These are phyloP conservation scores for Drosophila erecta DNA, from an alignment of 1,140 invertebrate genomes.

Conservation along the genomic window DNA sequence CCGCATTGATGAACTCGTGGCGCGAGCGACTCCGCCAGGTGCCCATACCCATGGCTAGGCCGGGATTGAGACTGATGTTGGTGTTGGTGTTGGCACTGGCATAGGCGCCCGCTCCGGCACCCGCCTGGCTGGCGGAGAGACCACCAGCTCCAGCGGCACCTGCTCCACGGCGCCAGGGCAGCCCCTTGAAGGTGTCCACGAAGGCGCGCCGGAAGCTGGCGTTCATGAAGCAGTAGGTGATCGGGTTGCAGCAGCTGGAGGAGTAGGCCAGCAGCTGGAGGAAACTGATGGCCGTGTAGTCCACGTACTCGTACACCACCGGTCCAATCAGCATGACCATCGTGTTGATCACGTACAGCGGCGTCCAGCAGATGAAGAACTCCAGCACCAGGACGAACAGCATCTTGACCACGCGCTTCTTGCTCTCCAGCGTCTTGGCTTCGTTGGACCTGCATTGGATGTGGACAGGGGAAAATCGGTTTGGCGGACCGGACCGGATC, in stretches of 20 bases:
- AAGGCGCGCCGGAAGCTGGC: slow-evolving; percentile 92
- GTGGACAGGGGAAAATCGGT: background rate
- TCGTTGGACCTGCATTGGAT: slow-evolving; percentile 82
- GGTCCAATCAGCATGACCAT: slow-evolving; percentile 89
- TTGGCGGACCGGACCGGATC: too few relatives aligned
- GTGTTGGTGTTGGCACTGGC: slow-evolving; percentile 18
- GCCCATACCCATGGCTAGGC: slow-evolving; percentile 46
- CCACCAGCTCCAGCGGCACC: background rate
- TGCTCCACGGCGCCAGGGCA: slow-evolving; percentile 53
- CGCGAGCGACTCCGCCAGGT: slow-evolving; percentile 63
- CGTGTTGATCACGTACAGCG: slow-evolving; percentile 94
- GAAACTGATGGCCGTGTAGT: slow-evolving; percentile 90
- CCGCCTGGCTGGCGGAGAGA: slow-evolving; percentile 60
- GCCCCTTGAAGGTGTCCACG: slow-evolving; percentile 85
- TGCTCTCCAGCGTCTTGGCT: slow-evolving; percentile 85
- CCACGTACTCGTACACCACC: slow-evolving; percentile 89
- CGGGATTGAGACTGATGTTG: slow-evolving; percentile 23
- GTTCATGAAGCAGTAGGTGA: slow-evolving; percentile 98
- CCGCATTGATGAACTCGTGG: slow-evolving; percentile 57
- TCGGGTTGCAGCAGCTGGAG: slow-evolving; percentile 95
- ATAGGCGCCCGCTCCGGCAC: slow-evolving; percentile 8
- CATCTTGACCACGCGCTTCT: slow-evolving; percentile 93
- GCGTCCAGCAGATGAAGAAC: slow-evolving; percentile 97
- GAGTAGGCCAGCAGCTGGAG: slow-evolving; percentile 94
- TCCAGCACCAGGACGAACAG: slow-evolving; percentile 95